These are phyloP conservation scores for Tachina lurida DNA, from an alignment of 2,888 invertebrate genomes.

Conservation along the genomic window DNA sequence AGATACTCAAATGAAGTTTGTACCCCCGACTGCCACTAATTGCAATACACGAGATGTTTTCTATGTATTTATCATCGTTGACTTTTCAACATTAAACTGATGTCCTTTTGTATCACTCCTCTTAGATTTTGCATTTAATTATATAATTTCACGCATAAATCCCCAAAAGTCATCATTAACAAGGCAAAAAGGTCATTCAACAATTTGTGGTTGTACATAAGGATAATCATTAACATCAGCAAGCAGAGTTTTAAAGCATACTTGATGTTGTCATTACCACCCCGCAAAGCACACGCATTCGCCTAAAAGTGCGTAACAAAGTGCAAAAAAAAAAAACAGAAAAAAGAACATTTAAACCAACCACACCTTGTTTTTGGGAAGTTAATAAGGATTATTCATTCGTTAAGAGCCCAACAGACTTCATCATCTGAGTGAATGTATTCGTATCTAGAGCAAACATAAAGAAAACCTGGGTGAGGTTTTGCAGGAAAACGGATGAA, in stretches of 20 bases:
- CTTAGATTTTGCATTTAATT: conserved; percentile 75
- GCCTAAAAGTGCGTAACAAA: conserved; percentile 60
- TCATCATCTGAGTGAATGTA: conserved; percentile 44
- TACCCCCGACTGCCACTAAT: background rate
- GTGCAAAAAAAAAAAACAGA: conserved; percentile 42
- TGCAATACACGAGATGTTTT: background rate
- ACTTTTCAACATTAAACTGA: conserved; percentile 38
- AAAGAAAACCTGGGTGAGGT: conserved; percentile 61
- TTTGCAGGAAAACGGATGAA: background rate
- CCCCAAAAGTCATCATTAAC: conserved; percentile 72
- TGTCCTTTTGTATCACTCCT: conserved; percentile 15
- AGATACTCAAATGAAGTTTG: conserved; percentile 25
- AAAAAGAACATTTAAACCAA: background rate
- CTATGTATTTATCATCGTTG: conserved; percentile 32
- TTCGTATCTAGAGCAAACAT: conserved; percentile 32
- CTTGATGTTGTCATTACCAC: conserved; percentile 28
- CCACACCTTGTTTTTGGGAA: conserved; percentile 56
- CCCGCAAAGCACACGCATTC: conserved; percentile 54
- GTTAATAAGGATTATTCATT: conserved; percentile 30
- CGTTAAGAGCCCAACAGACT: background rate
- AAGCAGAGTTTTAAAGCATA: conserved; percentile 56
- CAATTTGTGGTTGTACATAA: conserved; percentile 38
- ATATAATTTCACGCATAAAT: conserved; percentile 80
- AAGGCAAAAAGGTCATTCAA: conserved; percentile 44
- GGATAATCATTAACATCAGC: conserved; percentile 63